A percentile compares a stretch with the other conserved stretches of the same genome.
These are phyloP conservation scores for Helicoverpa armigera DNA, from an alignment of 1,140 invertebrate species.

Conservation along the genomic window DNA sequence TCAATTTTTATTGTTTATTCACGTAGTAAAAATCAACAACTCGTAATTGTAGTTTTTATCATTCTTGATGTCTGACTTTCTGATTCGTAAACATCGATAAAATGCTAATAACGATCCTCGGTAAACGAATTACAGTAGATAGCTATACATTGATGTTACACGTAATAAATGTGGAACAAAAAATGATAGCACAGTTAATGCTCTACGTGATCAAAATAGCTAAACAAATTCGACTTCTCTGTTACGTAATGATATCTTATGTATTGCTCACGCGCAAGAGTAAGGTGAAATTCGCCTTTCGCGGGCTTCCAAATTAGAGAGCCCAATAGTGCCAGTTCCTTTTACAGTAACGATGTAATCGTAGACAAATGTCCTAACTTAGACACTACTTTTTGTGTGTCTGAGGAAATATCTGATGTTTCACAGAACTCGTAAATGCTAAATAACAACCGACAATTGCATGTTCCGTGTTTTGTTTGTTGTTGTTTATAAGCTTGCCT, in stretches of 20 bases:
- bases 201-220: slow-evolving; percentile 44
- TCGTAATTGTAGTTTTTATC: slow-evolving; percentile 16
- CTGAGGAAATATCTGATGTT: not conserved
- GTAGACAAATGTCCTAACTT: not conserved
- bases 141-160: not conserved
- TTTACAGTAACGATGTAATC: not conserved
- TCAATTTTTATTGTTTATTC: slow-evolving; percentile 25
- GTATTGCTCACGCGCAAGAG: slow-evolving; percentile 18
- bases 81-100: slow-evolving; percentile 28
- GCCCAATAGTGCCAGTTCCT: slow-evolving; percentile 27
- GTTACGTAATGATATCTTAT: slow-evolving; percentile 34
- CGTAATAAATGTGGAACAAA: slow-evolving; percentile 38
- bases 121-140: slow-evolving; percentile 25
- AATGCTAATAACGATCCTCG: not conserved
- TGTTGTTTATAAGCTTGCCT: not conserved
- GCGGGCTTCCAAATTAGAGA: slow-evolving; percentile 43
- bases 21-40: slow-evolving; percentile 19
- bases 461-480: slow-evolving; percentile 1
- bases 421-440: not conserved
- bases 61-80: slow-evolving; percentile 21
- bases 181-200: slow-evolving; percentile 31
- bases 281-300: slow-evolving; percentile 46
- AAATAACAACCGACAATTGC: not conserved
- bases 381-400: not conserved
- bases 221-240: slow-evolving; percentile 35